Evolutionary conservation across 64 coral and sea anemone genomes (phyloP), one percentile per base, ranked within the genome.

Genomic region (Porites australiensis): DNA sequence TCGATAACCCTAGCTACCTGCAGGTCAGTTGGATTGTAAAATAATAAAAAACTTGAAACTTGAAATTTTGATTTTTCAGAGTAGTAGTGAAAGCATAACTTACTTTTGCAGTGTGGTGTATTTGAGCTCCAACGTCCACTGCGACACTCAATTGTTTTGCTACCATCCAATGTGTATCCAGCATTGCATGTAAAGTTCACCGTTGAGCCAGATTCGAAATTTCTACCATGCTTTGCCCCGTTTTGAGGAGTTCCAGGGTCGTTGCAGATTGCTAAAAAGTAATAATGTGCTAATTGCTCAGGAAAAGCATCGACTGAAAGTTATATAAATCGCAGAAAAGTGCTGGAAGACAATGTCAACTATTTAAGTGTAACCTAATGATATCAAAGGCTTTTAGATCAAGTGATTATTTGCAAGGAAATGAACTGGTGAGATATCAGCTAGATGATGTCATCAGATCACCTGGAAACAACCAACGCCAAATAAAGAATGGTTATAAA

Each of bases 171-270:
- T 14, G 27, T 59, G 51, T 58, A 74, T 6, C 50, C 52, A 68
- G 20, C 47, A 18, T 44, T 53, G 49, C 89, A 90, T 45, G 79
- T 70, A 47, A 90, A 90, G 8, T 13, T 58, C 11, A 82, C 89
- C 19, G 48, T 58, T 49, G 82, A 13, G 1, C 89, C 89, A 11
- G 81, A 58, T 47, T 46, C 19, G 46, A 91, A 91, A 60, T 82
- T 91, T 50, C 59, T 45, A 12, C 78, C 89, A 58, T 12, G 63
- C 15, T 78, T 48, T 70, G 44, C 77, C 8, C 89, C 79, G 74
- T 83, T 72, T 5, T 6, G 62, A 15, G 89, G 89, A 59, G 47
- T n/a, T 55, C 89, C 89, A 44, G 78, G 89, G 67, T 91, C n/a
- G 3, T 69, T 58, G 65, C 89, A 91, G 5, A 8, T 78, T 53